Evolutionary conservation across 2,113 vertebrate genomes (phyloP).

Genomic region (Atlantisia rogersi): DNA sequence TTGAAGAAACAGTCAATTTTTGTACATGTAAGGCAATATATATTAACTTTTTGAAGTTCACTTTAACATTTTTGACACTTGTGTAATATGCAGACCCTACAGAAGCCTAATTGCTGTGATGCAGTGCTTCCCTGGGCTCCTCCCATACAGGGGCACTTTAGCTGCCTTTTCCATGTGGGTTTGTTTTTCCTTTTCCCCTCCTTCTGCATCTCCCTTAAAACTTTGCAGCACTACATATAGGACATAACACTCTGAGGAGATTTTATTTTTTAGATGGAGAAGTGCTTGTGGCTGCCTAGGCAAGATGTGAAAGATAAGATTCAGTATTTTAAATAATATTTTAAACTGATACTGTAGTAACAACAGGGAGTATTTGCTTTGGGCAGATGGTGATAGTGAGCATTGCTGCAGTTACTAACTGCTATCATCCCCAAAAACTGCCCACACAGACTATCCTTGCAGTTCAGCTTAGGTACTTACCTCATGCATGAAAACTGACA

Average conservation of each 20-base stretch:
- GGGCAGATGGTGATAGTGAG: neutral
- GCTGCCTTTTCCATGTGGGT: neutral
- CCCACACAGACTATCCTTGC: neutral
- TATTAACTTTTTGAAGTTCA: neutral
- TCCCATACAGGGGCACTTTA: neutral
- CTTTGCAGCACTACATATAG: neutral
- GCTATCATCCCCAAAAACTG: neutral
- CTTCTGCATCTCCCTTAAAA: neutral
- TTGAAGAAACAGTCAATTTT: neutral
- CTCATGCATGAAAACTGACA: neutral
- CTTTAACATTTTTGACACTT: neutral
- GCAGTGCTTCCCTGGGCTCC: neutral
- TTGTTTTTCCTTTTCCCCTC: neutral
- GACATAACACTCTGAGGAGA: neutral
- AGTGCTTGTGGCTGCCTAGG: neutral
- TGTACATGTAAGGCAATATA: neutral
- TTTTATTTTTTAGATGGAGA: neutral
- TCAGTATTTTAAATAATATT: neutral
- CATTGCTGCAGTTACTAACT: neutral
- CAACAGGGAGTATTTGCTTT: neutral
- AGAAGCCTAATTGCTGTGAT: neutral
- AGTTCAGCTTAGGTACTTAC: neutral
- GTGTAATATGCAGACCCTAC: neutral
- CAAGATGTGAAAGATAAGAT: neutral
- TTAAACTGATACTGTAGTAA: neutral